These are phyloP conservation scores for Cheumatopsyche charites DNA, from an alignment of 1,140 invertebrate genomes.

Conservation along the genomic window DNA sequence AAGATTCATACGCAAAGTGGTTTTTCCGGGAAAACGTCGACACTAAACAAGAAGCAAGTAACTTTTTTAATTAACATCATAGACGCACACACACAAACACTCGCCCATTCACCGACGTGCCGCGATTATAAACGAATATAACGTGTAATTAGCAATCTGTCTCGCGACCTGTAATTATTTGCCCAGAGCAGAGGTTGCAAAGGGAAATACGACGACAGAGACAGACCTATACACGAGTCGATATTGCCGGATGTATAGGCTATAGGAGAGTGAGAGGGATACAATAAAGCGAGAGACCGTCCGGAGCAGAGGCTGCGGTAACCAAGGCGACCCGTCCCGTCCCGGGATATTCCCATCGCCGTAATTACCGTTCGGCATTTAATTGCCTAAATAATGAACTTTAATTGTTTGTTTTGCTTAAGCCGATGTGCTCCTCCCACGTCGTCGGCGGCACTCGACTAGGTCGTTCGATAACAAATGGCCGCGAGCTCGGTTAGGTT, in stretches of 20 bases:
- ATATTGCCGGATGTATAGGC: not conserved
- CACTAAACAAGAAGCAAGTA: too few relatives aligned
- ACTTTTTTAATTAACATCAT: too few relatives aligned
- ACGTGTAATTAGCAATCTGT: too few relatives aligned
- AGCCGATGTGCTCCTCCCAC: not conserved
- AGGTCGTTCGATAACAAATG: slow-evolving; percentile 7
- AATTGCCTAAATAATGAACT: slow-evolving; percentile 33
- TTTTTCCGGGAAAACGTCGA: too few relatives aligned
- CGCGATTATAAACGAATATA: too few relatives aligned
- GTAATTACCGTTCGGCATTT: slow-evolving; percentile 26
- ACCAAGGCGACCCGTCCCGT: slow-evolving; percentile 11
- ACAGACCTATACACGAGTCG: not conserved
- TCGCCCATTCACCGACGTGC: too few relatives aligned
- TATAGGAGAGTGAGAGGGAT: not conserved
- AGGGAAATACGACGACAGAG: too few relatives aligned
- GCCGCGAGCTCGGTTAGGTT: not conserved
- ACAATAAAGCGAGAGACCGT: too few relatives aligned
- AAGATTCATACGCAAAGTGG: too few relatives aligned
- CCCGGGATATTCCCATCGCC: slow-evolving; percentile 3
- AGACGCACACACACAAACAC: too few relatives aligned
- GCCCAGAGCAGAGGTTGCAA: too few relatives aligned
- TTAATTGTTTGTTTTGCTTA: slow-evolving; percentile 28
- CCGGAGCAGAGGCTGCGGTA: not conserved
- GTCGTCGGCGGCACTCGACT: not conserved
- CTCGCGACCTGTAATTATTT: too few relatives aligned